A percentile compares a stretch with the other conserved stretches of the same genome.
Evolutionary conservation across 2,797 vertebrate species (phyloP).

Genomic region (Sebastes minor): DNA sequence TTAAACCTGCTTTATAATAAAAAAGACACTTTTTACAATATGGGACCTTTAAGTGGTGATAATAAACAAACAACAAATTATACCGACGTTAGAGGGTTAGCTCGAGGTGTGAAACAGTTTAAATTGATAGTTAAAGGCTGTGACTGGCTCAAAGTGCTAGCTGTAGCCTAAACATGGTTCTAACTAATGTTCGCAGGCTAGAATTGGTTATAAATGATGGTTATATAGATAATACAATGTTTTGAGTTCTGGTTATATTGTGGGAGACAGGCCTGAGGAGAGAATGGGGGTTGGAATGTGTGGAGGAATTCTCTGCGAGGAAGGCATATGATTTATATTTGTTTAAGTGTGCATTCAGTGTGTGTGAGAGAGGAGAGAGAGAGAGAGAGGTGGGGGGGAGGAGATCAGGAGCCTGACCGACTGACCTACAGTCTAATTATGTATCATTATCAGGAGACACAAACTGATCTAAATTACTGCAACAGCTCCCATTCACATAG

Average conservation of each 20-base stretch:
- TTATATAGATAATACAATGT: background rate
- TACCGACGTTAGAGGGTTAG: background rate
- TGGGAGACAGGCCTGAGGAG: conserved; percentile 21
- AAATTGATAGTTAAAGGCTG: background rate
- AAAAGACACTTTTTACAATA: too few species aligned
- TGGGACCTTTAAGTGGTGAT: background rate
- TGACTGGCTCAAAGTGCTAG: background rate
- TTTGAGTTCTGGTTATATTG: background rate
- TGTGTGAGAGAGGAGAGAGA: conserved; percentile 16
- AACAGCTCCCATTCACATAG: conserved; percentile 93
- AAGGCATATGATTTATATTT: conserved; percentile 83
- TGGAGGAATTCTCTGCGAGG: conserved; percentile 67
- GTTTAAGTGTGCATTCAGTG: conserved; percentile 77
- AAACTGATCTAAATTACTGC: conserved; percentile 95
- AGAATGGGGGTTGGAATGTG: conserved; percentile 41
- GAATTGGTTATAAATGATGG: conserved; percentile 3
- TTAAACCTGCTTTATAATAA: too few species aligned
- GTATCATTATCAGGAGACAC: conserved; percentile 99
- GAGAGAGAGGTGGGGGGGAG: background rate
- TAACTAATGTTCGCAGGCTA: background rate
- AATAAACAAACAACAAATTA: background rate
- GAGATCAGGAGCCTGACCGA: conserved; percentile 95
- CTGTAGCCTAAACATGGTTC: background rate
- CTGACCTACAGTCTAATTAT: conserved; percentile 99
- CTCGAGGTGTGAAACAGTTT: background rate